A percentile compares a stretch with the other conserved stretches of the same genome.
phyloP scores from a whole-genome alignment of 2,888 invertebrate species.

The Megaustenia siamemsis region DNA sequence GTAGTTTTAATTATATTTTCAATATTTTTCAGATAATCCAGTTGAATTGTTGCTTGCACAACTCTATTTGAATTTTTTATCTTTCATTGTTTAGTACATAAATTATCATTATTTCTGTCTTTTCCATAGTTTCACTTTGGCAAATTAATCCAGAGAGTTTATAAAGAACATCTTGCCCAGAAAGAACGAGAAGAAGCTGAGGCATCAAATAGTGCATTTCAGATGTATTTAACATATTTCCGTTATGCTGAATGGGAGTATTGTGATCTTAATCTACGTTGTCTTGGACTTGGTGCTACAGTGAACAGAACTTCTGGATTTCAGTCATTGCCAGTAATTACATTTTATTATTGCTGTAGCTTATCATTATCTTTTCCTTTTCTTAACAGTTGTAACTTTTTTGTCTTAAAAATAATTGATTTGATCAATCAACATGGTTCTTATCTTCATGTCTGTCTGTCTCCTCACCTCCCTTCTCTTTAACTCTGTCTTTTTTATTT shows the following conservation, averaged over 20 bases:
- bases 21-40: no score
- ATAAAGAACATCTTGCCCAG: slow-evolving; percentile 48
- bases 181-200: slow-evolving; percentile 50
- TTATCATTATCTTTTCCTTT: no score
- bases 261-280: slow-evolving; percentile 66
- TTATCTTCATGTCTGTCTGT: no score
- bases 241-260: slow-evolving; percentile 65
- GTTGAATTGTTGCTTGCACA: no score
- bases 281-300: slow-evolving; percentile 58
- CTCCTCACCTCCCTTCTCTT: no score
- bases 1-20: no score
- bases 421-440: no score
- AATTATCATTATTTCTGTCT: neutral
- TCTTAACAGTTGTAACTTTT: no score
- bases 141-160: slow-evolving; percentile 60
- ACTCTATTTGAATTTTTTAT: no score
- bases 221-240: slow-evolving; percentile 35
- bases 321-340: neutral
- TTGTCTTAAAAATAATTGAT: no score
- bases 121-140: slow-evolving; percentile 64
- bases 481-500: no score
- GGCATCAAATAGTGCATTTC: neutral
- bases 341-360: neutral
- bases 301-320: neutral
- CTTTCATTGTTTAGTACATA: no score